phyloP scores from a whole-genome alignment of 2,113 vertebrate species.

The Thinocorus orbignyianus region DNA sequence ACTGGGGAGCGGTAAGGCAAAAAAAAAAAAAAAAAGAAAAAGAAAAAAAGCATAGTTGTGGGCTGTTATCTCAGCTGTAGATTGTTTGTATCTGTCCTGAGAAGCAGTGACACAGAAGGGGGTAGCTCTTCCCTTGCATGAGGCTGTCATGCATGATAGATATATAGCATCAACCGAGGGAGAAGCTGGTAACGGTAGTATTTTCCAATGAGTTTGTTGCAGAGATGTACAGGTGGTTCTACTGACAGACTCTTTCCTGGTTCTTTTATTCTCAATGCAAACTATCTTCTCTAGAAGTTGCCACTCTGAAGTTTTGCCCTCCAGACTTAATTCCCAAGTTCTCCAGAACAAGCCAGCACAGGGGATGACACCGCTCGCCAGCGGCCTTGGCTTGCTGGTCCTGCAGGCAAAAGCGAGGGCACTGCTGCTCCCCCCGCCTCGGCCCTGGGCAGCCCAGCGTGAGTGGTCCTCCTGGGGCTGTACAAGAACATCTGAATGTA shows the following conservation, averaged over 20 bases:
- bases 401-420: background rate
- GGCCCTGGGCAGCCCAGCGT: background rate
- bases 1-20: background rate
- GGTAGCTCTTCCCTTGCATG: rapidly evolving
- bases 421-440: rapidly evolving
- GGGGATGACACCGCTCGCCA: background rate
- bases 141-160: background rate
- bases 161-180: too few species aligned
- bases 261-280: background rate
- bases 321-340: background rate
- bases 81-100: background rate
- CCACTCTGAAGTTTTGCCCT: background rate
- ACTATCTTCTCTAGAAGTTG: background rate
- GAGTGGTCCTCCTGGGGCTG: rapidly evolving
- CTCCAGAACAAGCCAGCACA: background rate
- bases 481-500: background rate
- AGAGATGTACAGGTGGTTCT: background rate
- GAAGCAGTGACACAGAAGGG: background rate
- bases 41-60: background rate
- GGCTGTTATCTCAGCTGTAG: background rate
- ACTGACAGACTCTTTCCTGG: background rate
- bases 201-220: background rate
- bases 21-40: background rate
- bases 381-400: rapidly evolving
- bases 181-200: background rate